Percentiles rank a stretch among this genome's conserved stretches.
phyloP scores from a whole-genome alignment of 2,113 vertebrate genomes.

The Ceyx margarethae region DNA sequence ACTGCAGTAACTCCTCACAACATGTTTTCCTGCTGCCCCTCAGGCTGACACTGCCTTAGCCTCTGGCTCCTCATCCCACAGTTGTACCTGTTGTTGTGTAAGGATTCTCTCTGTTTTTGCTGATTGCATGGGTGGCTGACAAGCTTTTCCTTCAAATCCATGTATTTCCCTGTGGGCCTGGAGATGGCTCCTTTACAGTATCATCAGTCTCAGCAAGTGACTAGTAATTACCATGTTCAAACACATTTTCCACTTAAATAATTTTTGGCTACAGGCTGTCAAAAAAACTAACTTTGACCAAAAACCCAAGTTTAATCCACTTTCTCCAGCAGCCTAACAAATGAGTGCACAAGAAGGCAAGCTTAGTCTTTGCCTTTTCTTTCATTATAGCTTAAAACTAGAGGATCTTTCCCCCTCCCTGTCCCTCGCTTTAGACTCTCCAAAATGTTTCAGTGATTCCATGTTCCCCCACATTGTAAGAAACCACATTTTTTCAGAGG shows the following conservation, averaged over 20 bases:
- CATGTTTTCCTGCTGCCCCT: neutral
- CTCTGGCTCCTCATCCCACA: neutral
- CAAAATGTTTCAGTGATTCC: neutral
- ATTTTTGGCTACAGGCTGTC: neutral
- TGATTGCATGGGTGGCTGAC: neutral
- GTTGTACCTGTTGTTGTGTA: neutral
- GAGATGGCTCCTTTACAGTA: neutral
- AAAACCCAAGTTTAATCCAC: neutral
- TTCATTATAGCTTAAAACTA: neutral
- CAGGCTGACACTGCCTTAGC: neutral
- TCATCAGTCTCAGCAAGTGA: neutral
- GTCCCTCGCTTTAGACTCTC: neutral
- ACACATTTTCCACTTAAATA: neutral
- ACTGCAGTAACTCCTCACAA: neutral
- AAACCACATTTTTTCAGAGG: neutral
- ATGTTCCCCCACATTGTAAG: neutral
- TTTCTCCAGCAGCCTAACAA: neutral
- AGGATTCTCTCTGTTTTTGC: constrained; percentile 1
- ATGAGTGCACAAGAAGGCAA: neutral
- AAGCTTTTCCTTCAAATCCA: neutral
- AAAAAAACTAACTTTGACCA: neutral
- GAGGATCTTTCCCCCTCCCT: neutral
- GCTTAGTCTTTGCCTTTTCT: neutral
- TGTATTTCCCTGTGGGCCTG: neutral
- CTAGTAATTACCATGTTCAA: neutral